phyloP scores from a whole-genome alignment of 2,888 invertebrate species.

The Erebia aethiops region DNA sequence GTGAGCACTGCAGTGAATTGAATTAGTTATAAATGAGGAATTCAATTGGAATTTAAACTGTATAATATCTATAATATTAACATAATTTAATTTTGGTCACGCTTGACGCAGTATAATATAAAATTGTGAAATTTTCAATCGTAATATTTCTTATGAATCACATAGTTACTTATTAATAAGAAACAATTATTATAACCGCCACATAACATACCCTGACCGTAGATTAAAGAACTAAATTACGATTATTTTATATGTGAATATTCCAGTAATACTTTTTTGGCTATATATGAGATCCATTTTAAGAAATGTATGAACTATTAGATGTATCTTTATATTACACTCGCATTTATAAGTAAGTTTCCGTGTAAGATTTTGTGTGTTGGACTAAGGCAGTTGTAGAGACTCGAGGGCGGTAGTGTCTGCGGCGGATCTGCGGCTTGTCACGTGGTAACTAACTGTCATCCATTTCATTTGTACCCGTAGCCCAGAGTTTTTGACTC shows the following conservation, averaged over 20 bases:
- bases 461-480: constrained; percentile 6
- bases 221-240: too few species aligned
- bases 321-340: too few species aligned
- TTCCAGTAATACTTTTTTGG: too few species aligned
- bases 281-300: too few species aligned
- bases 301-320: too few species aligned
- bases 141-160: too few species aligned
- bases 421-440: neutral
- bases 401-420: constrained; percentile 7
- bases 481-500: neutral
- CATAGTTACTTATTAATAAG: too few species aligned
- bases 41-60: constrained; percentile 32
- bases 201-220: too few species aligned
- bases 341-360: neutral
- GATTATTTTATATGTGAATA: too few species aligned
- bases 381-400: neutral
- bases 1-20: constrained; percentile 62
- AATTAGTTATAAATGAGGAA: constrained; percentile 40
- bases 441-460: constrained; percentile 12
- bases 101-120: neutral
- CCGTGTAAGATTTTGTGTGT: neutral
- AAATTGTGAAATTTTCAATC: too few species aligned
- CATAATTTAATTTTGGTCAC: neutral
- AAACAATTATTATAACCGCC: too few species aligned
- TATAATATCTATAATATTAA: neutral